These are phyloP conservation scores for Phalanger gymnotis DNA, from an alignment of 2,797 vertebrate species.

Conservation along the genomic window DNA sequence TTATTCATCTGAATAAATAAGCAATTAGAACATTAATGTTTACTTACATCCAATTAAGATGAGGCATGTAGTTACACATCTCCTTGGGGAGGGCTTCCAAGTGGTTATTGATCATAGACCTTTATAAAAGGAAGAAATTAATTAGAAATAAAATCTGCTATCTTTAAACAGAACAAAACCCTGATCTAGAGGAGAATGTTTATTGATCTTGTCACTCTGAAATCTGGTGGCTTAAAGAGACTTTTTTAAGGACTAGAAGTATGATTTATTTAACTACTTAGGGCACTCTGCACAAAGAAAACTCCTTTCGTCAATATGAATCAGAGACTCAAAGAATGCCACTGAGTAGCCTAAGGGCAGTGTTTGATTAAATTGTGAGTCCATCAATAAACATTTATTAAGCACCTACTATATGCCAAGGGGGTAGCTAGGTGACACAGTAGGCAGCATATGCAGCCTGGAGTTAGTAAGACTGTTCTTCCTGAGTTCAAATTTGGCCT, in stretches of 20 bases:
- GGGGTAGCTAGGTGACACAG: neutral
- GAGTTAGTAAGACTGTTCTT: neutral
- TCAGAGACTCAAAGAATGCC: neutral
- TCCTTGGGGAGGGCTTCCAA: slow-evolving; percentile 86
- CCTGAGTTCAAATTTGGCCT: neutral
- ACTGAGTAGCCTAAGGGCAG: neutral
- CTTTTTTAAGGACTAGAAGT: neutral
- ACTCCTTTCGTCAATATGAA: neutral
- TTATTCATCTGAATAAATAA: slow-evolving; percentile 21
- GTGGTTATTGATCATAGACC: slow-evolving; percentile 88
- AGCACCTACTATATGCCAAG: neutral
- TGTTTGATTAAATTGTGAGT: neutral
- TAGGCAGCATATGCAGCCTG: neutral
- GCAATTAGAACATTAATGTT: slow-evolving; percentile 30
- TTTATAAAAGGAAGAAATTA: slow-evolving; percentile 75
- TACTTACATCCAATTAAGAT: slow-evolving; percentile 89
- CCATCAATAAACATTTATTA: neutral
- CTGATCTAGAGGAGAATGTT: neutral
- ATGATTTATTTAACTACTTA: neutral
- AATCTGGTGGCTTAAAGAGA: neutral
- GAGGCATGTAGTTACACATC: slow-evolving; percentile 88
- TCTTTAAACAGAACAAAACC: neutral
- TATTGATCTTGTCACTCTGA: neutral
- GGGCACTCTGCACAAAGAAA: neutral
- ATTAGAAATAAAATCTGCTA: slow-evolving; percentile 61